Conservation (phyloP, 1,140 invertebrate species). For the Akabosia matsudoensis region DNA sequence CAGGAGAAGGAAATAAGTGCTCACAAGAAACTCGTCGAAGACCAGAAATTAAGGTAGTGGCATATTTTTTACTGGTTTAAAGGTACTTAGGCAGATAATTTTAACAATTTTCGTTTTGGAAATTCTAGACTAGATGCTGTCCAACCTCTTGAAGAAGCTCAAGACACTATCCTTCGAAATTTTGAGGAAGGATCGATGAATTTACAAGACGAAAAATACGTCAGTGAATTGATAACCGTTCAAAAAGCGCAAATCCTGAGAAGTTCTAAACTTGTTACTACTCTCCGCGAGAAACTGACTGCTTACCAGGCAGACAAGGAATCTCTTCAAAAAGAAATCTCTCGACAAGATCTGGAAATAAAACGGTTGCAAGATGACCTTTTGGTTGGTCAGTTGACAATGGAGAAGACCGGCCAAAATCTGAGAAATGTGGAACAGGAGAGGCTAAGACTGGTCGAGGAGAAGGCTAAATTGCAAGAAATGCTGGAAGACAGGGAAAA, state of each 20-base stretch:
- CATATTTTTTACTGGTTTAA: no score
- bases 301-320: slow-evolving; percentile 15
- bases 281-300: slow-evolving; percentile 20
- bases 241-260: slow-evolving; percentile 36
- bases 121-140: slow-evolving; percentile 38
- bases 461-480: neutral
- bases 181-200: neutral
- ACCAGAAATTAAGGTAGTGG: no score
- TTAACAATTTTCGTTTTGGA: neutral
- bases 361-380: slow-evolving; percentile 20
- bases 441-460: neutral
- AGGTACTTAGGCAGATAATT: neutral
- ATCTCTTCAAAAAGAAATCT: neutral
- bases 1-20: slow-evolving; percentile 4
- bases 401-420: slow-evolving; percentile 8
- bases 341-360: neutral
- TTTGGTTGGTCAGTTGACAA: neutral
- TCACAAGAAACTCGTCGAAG: no score
- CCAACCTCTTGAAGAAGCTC: slow-evolving; percentile 40
- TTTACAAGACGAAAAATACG: slow-evolving; percentile 18
- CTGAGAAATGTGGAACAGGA: slow-evolving; percentile 23
- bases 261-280: slow-evolving; percentile 28
- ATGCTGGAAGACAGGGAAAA: neutral
- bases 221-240: slow-evolving; percentile 29
- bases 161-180: slow-evolving; percentile 20